phyloP scores from a whole-genome alignment of 2,797 vertebrate genomes.

The Enteromius trimaculatus region DNA sequence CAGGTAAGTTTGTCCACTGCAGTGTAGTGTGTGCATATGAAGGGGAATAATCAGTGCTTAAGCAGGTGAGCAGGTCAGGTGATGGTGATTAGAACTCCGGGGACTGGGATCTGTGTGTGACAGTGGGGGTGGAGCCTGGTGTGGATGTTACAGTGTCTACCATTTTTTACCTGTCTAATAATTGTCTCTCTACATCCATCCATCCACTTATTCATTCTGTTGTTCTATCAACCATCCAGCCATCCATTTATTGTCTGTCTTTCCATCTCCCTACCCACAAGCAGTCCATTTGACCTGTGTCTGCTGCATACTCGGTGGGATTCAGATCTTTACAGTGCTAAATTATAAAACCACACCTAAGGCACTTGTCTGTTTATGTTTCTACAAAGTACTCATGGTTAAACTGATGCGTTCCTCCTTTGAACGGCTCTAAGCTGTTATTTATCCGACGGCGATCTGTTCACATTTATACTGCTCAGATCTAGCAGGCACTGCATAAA shows the following conservation, averaged over 20 bases:
- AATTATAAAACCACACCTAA: conserved; percentile 73
- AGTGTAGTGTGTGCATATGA: no score
- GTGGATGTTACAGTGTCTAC: no score
- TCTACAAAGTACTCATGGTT: conserved; percentile 63
- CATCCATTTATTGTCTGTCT: background rate
- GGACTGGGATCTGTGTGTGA: no score
- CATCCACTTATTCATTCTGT: no score
- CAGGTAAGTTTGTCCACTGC: no score
- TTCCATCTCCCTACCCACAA: background rate
- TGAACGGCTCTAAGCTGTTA: background rate
- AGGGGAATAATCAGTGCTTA: no score
- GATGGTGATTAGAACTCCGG: no score
- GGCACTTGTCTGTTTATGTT: conserved; percentile 74
- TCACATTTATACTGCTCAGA: background rate
- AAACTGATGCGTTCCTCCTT: conserved; percentile 45
- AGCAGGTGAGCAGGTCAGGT: no score
- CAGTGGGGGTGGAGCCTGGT: no score
- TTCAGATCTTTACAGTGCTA: conserved; percentile 51
- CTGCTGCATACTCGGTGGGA: conserved; percentile 56
- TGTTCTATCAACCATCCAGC: no score
- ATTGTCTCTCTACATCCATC: no score
- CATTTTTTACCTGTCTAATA: no score
- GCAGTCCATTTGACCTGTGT: conserved; percentile 38
- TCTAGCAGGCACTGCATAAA: conserved; percentile 5
- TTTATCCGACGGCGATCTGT: background rate